Percentiles rank a stretch among this genome's conserved stretches.
Evolutionary conservation across 2,888 invertebrate species (phyloP).

Genomic region (Sinopyrophorus schimmeli): DNA sequence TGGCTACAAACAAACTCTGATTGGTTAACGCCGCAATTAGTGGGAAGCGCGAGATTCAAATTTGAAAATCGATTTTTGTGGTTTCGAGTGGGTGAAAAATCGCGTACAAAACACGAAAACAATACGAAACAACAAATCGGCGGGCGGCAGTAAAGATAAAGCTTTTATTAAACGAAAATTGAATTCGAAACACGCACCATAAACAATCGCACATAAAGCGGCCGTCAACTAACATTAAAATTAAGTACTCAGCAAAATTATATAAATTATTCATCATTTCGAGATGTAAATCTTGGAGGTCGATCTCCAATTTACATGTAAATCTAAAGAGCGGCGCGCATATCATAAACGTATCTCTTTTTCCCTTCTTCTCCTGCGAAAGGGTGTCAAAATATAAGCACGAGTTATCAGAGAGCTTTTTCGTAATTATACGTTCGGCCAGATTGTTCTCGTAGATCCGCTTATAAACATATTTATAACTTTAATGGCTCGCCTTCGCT

Average conservation of each 20-base stretch:
- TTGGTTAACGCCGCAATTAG: too few relatives aligned
- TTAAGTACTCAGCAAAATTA: conserved; percentile 30
- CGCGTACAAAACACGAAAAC: too few relatives aligned
- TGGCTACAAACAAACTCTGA: too few relatives aligned
- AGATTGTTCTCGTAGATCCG: conserved; percentile 27
- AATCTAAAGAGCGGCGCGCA: conserved; percentile 32
- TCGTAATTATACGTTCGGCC: conserved; percentile 36
- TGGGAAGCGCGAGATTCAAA: too few relatives aligned
- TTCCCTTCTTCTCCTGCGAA: too few relatives aligned
- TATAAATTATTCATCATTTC: conserved; percentile 29
- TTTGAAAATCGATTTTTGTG: too few relatives aligned
- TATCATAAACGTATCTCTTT: conserved; percentile 34
- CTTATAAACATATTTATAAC: conserved; percentile 34
- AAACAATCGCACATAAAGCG: conserved; percentile 8
- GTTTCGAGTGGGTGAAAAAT: too few relatives aligned
- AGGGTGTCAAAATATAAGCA: conserved; percentile 39
- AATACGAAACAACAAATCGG: too few relatives aligned
- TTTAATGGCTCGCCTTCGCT: conserved; percentile 21
- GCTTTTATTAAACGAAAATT: conserved; percentile 16
- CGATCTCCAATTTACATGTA: conserved; percentile 39
- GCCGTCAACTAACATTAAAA: conserved; percentile 23
- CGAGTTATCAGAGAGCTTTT: conserved; percentile 36
- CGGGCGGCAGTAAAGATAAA: conserved; percentile 4
- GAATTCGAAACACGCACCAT: conserved; percentile 13
- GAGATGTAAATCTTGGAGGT: conserved; percentile 34